Evolutionary conservation across 2,797 vertebrate genomes (phyloP).

Genomic region (Phyllotis vaccarum): DNA sequence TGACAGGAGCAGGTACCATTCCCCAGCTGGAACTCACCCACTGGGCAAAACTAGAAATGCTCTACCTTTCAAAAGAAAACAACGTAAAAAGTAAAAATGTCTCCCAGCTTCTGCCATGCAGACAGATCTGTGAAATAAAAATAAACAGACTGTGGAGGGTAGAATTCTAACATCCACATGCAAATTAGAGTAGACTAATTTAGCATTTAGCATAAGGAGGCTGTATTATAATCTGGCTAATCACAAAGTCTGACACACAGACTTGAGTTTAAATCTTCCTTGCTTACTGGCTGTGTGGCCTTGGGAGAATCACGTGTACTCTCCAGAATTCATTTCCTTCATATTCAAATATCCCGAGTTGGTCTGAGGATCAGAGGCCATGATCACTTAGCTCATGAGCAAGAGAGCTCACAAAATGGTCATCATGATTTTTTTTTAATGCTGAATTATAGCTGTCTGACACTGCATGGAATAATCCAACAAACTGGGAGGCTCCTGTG

Average conservation of each 20-base stretch:
- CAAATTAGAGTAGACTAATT: neutral
- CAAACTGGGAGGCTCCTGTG: neutral
- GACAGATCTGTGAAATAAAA: neutral
- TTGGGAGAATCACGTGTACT: neutral
- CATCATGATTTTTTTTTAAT: neutral
- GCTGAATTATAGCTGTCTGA: neutral
- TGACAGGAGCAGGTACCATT: neutral
- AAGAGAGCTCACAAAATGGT: neutral
- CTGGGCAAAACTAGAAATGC: neutral
- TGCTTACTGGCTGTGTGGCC: neutral
- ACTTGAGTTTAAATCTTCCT: neutral
- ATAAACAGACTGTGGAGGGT: neutral
- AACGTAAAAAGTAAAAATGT: neutral
- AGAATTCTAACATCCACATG: neutral
- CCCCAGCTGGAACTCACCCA: neutral
- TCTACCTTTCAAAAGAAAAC: neutral
- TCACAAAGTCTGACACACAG: neutral
- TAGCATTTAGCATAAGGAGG: neutral
- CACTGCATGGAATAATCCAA: accelerated
- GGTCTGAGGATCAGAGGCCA: neutral
- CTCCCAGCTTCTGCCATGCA: neutral
- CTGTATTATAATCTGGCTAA: neutral
- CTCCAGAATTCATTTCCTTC: neutral
- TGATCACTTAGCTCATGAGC: neutral
- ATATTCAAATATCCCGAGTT: neutral